Evolutionary conservation across 1,140 invertebrate species (phyloP).

Genomic region (Diprion similis): DNA sequence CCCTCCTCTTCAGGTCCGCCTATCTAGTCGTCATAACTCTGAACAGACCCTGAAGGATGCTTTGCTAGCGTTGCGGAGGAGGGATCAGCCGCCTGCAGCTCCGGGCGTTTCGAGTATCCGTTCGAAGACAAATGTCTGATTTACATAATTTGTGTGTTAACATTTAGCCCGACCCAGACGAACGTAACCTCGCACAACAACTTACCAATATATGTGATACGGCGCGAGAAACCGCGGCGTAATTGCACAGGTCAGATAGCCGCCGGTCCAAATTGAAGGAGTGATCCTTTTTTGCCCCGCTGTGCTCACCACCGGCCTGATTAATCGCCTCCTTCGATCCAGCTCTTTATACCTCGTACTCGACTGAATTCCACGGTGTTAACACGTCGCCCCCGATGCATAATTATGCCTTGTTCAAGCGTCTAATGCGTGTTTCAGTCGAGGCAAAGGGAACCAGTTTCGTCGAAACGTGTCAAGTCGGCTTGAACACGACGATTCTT

Average conservation of each 20-base stretch:
- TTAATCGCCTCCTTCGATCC: not conserved
- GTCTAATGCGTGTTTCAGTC: too few relatives aligned
- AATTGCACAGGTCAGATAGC: conserved; percentile 1
- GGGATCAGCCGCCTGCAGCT: conserved; percentile 17
- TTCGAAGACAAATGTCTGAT: conserved; percentile 27
- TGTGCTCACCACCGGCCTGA: not conserved
- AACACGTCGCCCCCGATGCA: not conserved
- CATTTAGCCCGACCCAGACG: conserved; percentile 45
- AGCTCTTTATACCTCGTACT: not conserved
- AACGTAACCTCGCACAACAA: not conserved
- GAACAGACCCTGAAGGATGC: conserved; percentile 42
- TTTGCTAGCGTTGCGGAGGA: conserved; percentile 39
- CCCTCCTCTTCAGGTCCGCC: not conserved
- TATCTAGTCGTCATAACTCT: not conserved
- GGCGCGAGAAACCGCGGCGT: not conserved
- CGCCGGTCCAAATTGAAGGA: not conserved
- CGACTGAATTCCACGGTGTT: not conserved
- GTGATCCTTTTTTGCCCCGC: not conserved
- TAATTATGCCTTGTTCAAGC: not conserved
- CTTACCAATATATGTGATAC: too few relatives aligned
- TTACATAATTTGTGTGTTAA: conserved; percentile 58
- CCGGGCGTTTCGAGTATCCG: not conserved
- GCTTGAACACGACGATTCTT: too few relatives aligned
- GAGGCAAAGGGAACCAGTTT: too few relatives aligned
- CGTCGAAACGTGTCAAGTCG: too few relatives aligned